Evolutionary conservation across 2,113 vertebrate genomes (phyloP).

Genomic region (Sturnus vulgaris): DNA sequence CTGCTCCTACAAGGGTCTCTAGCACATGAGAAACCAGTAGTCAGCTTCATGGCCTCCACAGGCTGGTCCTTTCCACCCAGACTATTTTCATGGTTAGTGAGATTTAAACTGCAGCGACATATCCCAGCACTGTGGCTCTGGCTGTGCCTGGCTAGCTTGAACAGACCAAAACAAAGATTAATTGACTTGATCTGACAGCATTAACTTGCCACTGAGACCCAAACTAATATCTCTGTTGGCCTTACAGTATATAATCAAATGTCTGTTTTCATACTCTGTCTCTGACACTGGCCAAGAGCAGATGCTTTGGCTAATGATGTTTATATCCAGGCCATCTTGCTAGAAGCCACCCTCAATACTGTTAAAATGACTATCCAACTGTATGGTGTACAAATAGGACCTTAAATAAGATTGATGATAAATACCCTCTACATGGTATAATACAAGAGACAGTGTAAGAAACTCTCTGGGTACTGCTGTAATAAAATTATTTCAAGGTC

Average conservation of each 20-base stretch:
- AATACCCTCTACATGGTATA: not conserved
- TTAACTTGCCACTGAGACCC: not conserved
- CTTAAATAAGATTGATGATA: not conserved
- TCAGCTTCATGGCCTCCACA: fast-evolving
- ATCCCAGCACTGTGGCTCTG: not conserved
- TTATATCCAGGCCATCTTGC: not conserved
- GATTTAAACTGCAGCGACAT: not conserved
- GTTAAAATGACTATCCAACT: not conserved
- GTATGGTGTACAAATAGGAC: not conserved
- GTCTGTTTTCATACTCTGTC: not conserved
- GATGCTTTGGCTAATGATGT: not conserved
- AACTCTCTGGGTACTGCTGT: not conserved
- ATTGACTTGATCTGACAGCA: not conserved
- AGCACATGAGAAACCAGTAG: not conserved
- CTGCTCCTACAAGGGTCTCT: not conserved
- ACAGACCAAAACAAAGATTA: not conserved
- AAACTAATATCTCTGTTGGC: not conserved
- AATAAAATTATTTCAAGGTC: not conserved
- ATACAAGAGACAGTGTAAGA: not conserved
- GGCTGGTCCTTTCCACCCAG: not conserved
- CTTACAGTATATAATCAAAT: not conserved
- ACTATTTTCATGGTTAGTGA: not conserved
- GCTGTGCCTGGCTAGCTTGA: not conserved
- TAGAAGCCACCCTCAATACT: not conserved
- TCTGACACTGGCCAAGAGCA: not conserved